Conservation (phyloP, 2,888 invertebrate species). For the Nomada ferruginata region DNA sequence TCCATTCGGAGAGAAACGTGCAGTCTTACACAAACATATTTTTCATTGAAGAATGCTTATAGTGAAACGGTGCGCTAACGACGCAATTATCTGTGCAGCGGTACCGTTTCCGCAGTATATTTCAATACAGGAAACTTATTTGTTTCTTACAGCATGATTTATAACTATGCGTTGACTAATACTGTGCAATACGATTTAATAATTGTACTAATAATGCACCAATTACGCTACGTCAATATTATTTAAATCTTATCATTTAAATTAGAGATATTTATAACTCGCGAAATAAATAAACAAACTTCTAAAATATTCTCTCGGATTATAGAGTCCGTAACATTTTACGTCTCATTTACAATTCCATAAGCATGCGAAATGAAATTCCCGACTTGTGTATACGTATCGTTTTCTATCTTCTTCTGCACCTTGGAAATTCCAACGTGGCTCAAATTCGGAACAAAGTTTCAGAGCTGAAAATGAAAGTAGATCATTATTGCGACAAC, state of each 20-base stretch:
- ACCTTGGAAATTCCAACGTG: no score
- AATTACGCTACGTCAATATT: constrained; percentile 22
- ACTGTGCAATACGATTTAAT: constrained; percentile 2
- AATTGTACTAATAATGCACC: not conserved
- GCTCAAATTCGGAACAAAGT: no score
- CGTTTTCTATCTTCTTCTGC: not conserved
- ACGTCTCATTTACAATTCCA: not conserved
- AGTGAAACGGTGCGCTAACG: constrained; percentile 54
- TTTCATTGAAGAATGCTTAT: constrained; percentile 34
- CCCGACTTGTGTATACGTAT: not conserved
- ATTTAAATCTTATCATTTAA: constrained; percentile 21
- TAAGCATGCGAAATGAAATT: not conserved
- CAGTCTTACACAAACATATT: constrained; percentile 14
- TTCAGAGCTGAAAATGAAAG: not conserved
- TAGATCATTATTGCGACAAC: not conserved
- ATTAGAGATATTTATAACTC: constrained; percentile 7
- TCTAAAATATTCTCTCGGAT: not conserved
- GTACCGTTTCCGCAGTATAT: constrained; percentile 47
- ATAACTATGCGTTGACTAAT: constrained; percentile 22
- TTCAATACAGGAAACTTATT: constrained; percentile 40
- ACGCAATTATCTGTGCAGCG: constrained; percentile 57
- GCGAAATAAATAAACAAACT: constrained; percentile 2
- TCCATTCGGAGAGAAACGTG: not conserved
- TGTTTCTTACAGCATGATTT: constrained; percentile 30
- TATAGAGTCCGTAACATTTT: not conserved